Evolutionary conservation across 2,113 vertebrate species (phyloP).

Genomic region (Engraulis encrasicolus): DNA sequence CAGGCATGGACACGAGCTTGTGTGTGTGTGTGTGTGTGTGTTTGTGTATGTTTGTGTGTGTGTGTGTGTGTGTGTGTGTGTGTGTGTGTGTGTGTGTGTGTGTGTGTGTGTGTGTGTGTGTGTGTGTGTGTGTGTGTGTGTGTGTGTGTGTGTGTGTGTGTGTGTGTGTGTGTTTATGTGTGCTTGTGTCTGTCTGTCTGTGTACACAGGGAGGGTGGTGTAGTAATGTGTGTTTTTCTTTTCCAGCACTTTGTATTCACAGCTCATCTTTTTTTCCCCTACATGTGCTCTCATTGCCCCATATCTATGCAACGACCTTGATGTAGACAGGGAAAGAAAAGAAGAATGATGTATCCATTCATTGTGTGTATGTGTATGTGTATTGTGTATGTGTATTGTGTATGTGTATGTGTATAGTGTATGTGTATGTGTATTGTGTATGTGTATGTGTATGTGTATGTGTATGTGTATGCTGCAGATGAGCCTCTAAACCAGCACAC

Average conservation of each 20-base stretch:
- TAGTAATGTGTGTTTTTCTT: no score
- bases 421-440: no score
- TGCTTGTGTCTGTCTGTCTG: no score
- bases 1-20: neutral
- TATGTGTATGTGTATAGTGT: no score
- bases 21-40: constrained; percentile 8
- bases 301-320: constrained; percentile 43
- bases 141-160: no score
- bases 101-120: constrained; percentile 1
- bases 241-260: constrained; percentile 26
- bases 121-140: no score
- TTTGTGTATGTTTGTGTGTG: no score
- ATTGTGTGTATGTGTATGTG: no score
- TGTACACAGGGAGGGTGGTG: no score
- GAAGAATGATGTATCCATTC: neutral
- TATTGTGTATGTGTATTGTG: no score
- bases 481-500: constrained; percentile 36
- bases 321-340: constrained; percentile 24
- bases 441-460: neutral
- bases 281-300: constrained; percentile 16
- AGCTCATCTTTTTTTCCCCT: neutral
- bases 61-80: constrained; percentile 39
- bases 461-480: constrained; percentile 39
- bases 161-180: no score
- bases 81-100: constrained; percentile 18